Evolutionary conservation across 2,797 vertebrate genomes (phyloP).

Genomic region (Pelobates cultripes): DNA sequence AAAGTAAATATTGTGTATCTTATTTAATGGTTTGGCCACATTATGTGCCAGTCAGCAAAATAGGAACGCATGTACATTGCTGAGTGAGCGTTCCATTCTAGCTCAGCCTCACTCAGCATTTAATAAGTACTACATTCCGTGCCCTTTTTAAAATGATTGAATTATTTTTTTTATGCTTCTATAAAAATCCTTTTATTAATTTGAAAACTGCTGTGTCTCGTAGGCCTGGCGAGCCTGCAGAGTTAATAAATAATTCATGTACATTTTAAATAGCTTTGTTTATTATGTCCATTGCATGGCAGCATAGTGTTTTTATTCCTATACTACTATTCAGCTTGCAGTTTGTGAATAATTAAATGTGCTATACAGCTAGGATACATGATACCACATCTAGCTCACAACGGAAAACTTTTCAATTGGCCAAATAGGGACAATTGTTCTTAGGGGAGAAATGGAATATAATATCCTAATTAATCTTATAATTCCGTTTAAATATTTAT

Average conservation of each 20-base stretch:
- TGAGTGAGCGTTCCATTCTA: slow-evolving; percentile 58
- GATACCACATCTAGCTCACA: neutral
- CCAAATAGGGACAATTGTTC: neutral
- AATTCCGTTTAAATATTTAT: too few relatives aligned
- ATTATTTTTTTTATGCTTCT: slow-evolving; percentile 13
- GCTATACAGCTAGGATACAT: neutral
- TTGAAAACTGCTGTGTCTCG: slow-evolving; percentile 12
- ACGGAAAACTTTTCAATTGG: neutral
- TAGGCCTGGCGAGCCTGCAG: neutral
- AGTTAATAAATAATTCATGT: slow-evolving; percentile 18
- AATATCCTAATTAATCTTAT: too few relatives aligned
- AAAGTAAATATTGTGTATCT: slow-evolving; percentile 67
- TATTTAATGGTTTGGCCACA: slow-evolving; percentile 70
- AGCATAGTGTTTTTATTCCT: neutral
- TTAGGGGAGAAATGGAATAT: neutral
- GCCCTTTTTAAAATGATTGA: slow-evolving; percentile 18
- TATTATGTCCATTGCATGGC: slow-evolving; percentile 9
- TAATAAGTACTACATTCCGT: slow-evolving; percentile 1
- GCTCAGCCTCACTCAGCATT: slow-evolving; percentile 8
- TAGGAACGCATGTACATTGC: slow-evolving; percentile 54
- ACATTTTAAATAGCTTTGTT: slow-evolving; percentile 8
- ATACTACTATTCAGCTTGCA: neutral
- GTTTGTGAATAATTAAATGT: neutral
- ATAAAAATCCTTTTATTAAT: slow-evolving; percentile 22
- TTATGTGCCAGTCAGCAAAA: slow-evolving; percentile 63